Percentiles rank a stretch among this genome's conserved stretches.
Conservation (phyloP, 1,140 invertebrate species). For the Aphis craccivora region DNA sequence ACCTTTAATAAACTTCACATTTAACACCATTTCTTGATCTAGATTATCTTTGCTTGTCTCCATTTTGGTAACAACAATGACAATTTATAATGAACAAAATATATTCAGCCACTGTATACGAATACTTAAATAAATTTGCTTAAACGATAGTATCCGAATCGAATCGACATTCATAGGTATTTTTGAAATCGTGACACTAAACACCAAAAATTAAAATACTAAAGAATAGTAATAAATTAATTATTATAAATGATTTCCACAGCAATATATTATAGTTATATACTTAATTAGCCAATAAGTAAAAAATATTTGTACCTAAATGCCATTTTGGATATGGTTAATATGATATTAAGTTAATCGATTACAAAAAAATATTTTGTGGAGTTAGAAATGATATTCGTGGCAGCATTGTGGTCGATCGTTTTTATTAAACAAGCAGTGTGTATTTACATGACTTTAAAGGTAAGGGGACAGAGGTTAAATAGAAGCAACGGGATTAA, state of each 20-base stretch:
- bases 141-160: not conserved
- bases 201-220: not conserved
- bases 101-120: not conserved
- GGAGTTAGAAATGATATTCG: not conserved
- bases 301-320: conserved; percentile 10
- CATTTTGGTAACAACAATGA: not conserved
- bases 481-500: not conserved
- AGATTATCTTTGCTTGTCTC: not conserved
- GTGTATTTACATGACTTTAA: too few species aligned
- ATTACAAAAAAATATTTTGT: not conserved
- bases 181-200: not conserved
- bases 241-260: not conserved
- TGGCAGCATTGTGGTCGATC: not conserved
- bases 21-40: not conserved
- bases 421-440: not conserved
- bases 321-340: not conserved
- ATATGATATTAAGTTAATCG: too few species aligned
- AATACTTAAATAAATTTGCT: not conserved
- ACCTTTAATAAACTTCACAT: not conserved
- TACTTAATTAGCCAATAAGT: not conserved
- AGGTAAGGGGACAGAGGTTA: not conserved
- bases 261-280: not conserved
- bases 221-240: not conserved
- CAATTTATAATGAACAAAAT: not conserved
- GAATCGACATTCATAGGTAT: too few species aligned